phyloP scores from a whole-genome alignment of 2,113 vertebrate genomes.

The Cheirogaleus medius region DNA sequence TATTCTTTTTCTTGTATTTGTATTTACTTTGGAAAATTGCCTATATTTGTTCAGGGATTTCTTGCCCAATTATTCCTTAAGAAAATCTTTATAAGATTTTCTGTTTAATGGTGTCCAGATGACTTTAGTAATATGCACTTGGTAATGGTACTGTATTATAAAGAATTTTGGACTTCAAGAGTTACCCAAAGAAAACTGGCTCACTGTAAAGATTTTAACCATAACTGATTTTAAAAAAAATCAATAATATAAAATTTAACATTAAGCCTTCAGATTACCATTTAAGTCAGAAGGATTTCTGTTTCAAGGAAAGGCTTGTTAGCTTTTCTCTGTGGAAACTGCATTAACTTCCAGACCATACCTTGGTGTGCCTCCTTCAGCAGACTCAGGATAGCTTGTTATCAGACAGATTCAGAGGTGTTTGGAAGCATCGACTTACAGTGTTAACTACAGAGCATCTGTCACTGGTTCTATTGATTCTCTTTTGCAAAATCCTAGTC shows the following conservation, averaged over 20 bases:
- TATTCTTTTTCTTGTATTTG: neutral
- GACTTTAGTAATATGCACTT: neutral
- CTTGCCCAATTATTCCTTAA: conserved; percentile 8
- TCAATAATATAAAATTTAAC: neutral
- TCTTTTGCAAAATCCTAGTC: neutral
- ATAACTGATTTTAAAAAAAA: neutral
- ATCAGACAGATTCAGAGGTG: neutral
- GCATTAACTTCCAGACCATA: neutral
- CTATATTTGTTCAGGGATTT: neutral
- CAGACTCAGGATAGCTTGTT: neutral
- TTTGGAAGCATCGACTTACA: neutral
- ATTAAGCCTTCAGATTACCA: neutral
- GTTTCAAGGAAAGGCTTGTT: neutral
- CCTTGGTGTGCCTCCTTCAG: neutral
- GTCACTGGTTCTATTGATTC: neutral
- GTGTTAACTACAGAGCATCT: neutral
- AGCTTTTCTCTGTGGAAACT: neutral
- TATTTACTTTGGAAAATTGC: conserved; percentile 25
- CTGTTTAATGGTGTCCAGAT: neutral
- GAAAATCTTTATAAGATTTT: neutral
- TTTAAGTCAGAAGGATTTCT: neutral
- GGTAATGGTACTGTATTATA: neutral
- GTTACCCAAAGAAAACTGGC: neutral
- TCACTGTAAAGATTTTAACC: neutral
- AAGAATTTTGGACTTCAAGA: neutral